These are phyloP conservation scores for Carassius gibelio DNA, from an alignment of 2,113 vertebrate species.

Conservation along the genomic window DNA sequence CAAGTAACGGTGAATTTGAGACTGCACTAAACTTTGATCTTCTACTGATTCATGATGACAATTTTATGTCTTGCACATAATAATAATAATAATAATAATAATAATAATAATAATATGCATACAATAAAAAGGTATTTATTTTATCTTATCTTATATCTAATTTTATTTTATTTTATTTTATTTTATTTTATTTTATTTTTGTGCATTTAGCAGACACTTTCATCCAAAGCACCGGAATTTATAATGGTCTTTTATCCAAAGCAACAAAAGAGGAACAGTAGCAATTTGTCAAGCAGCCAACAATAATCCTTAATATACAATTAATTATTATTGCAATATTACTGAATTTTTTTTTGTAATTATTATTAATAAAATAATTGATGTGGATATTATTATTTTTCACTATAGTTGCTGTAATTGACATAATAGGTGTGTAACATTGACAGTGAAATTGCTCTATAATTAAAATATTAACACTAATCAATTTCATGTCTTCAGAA, in stretches of 20 bases:
- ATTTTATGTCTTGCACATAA: no score
- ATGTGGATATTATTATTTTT: constrained; percentile 2
- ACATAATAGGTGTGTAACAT: not conserved
- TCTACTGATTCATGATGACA: not conserved
- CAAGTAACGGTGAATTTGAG: constrained; percentile 42
- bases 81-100: no score
- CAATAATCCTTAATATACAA: not conserved
- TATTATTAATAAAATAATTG: not conserved
- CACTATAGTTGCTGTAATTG: not conserved
- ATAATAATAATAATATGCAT: no score
- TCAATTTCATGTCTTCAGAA: constrained; percentile 38
- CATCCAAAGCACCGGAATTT: no score
- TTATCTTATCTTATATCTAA: no score
- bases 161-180: no score
- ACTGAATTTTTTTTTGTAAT: not conserved
- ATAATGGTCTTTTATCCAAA: not conserved
- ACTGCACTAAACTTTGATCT: not conserved
- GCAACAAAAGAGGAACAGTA: not conserved
- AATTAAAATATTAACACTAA: constrained; percentile 45
- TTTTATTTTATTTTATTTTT: no score
- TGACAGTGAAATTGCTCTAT: not conserved
- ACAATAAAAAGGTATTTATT: no score
- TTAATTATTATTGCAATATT: not conserved
- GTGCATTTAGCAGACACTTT: no score
- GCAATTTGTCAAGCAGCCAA: not conserved